phyloP scores from a whole-genome alignment of 2,113 vertebrate species.

The Nycticorax nycticorax region DNA sequence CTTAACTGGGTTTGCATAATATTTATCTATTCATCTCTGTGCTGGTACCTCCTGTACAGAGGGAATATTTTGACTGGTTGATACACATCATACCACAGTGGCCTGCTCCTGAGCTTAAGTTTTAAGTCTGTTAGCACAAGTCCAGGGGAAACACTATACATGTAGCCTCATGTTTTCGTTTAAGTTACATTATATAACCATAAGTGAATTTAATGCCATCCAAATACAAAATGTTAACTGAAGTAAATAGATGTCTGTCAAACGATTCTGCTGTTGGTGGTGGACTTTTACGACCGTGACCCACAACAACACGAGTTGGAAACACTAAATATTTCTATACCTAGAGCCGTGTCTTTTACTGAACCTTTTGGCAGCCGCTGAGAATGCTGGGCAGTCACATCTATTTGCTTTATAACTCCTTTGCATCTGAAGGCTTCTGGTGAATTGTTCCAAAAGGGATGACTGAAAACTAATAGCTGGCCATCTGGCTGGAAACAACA shows the following conservation, averaged over 20 bases:
- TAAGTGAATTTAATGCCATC: not conserved
- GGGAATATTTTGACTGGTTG: conserved; percentile 23
- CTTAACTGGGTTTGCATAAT: not conserved
- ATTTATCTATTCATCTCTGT: conserved; percentile 11
- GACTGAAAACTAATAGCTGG: conserved; percentile 34
- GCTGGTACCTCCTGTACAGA: not conserved
- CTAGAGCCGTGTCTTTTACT: not conserved
- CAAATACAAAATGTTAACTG: not conserved
- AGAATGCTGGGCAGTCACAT: not conserved
- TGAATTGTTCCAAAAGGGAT: conserved; percentile 16
- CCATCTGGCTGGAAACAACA: conserved; percentile 53
- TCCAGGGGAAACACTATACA: conserved; percentile 8
- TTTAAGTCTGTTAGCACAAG: not conserved
- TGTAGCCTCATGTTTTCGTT: conserved; percentile 12
- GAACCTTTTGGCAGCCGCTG: not conserved
- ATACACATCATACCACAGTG: not conserved
- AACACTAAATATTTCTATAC: not conserved
- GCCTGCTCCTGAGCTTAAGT: not conserved
- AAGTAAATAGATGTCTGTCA: not conserved
- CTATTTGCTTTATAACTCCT: conserved; percentile 5
- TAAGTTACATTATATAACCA: not conserved
- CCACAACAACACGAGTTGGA: not conserved
- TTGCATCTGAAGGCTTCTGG: conserved; percentile 6
- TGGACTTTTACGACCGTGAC: not conserved
- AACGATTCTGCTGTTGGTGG: not conserved